These are phyloP conservation scores for Lasioglossum morio DNA, from an alignment of 2,888 invertebrate species.

Conservation along the genomic window DNA sequence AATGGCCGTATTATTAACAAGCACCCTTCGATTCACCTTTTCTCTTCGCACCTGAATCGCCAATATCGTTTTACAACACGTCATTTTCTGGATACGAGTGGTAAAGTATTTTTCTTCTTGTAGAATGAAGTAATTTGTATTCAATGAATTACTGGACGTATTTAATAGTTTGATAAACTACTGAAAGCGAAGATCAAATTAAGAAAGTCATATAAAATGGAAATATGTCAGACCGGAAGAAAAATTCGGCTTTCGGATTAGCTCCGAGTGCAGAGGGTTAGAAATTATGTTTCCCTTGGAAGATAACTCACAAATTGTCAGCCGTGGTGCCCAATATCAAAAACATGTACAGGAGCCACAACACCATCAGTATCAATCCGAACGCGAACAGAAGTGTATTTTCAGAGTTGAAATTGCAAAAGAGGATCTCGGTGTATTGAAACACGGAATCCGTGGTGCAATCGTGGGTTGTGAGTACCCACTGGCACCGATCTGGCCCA, in stretches of 20 bases:
- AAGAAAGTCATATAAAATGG: no score
- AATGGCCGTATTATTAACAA: slow-evolving; percentile 41
- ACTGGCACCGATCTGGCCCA: slow-evolving; percentile 80
- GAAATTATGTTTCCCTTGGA: no score
- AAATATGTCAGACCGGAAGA: no score
- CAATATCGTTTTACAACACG: not conserved
- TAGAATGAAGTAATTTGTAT: no score
- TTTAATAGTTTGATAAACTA: no score
- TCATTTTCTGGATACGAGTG: not conserved
- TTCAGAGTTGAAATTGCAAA: slow-evolving; percentile 80
- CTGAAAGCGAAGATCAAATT: no score
- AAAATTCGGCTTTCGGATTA: no score
- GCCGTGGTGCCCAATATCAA: slow-evolving; percentile 86
- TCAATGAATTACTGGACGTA: no score
- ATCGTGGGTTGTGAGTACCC: slow-evolving; percentile 78
- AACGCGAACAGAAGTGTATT: slow-evolving; percentile 66
- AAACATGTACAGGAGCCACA: slow-evolving; percentile 86
- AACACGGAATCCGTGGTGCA: slow-evolving; percentile 79
- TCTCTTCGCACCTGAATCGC: not conserved
- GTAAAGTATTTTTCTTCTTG: no score
- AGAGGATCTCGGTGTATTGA: slow-evolving; percentile 82
- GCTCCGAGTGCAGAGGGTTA: no score
- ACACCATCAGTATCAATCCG: slow-evolving; percentile 78
- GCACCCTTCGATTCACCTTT: not conserved
- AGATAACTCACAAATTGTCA: slow-evolving; percentile 86